Percentiles rank a stretch among this genome's conserved stretches.
Conservation (phyloP, 2,888 invertebrate genomes). For the Chrysomela aeneicollis region DNA sequence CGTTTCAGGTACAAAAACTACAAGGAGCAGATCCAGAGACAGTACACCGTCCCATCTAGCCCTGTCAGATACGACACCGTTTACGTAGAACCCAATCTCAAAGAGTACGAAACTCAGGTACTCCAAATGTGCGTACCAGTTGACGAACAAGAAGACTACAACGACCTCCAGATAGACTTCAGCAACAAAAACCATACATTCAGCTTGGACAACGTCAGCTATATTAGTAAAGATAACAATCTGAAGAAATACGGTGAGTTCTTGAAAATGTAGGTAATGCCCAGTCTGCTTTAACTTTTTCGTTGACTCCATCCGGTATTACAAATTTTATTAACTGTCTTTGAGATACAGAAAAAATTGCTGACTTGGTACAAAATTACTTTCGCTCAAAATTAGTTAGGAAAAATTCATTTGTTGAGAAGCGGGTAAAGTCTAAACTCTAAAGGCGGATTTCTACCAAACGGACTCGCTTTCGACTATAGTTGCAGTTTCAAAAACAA, state of each 20-base stretch:
- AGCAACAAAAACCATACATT: conserved; percentile 89
- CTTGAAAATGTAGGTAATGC: too few species aligned
- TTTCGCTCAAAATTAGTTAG: too few species aligned
- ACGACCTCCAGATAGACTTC: conserved; percentile 84
- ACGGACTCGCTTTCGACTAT: too few species aligned
- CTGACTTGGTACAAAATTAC: too few species aligned
- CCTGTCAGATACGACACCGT: conserved; percentile 75
- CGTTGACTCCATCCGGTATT: too few species aligned
- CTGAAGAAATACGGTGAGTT: conserved; percentile 64
- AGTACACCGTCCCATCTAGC: conserved; percentile 66
- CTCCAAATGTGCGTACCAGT: conserved; percentile 91
- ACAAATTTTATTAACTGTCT: too few species aligned
- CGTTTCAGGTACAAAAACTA: conserved; percentile 81
- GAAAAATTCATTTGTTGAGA: too few species aligned
- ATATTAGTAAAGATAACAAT: conserved; percentile 83
- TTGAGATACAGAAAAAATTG: too few species aligned
- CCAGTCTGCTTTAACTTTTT: too few species aligned
- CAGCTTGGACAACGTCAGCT: conserved; percentile 87
- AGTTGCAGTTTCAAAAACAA: too few species aligned
- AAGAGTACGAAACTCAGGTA: conserved; percentile 95
- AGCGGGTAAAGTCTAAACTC: too few species aligned
- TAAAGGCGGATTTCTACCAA: too few species aligned
- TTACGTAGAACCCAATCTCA: conserved; percentile 79
- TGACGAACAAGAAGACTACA: conserved; percentile 79
- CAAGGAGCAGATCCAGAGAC: conserved; percentile 70